Evolutionary conservation across 2,888 invertebrate genomes (phyloP).

Genomic region (Drosophila testacea): DNA sequence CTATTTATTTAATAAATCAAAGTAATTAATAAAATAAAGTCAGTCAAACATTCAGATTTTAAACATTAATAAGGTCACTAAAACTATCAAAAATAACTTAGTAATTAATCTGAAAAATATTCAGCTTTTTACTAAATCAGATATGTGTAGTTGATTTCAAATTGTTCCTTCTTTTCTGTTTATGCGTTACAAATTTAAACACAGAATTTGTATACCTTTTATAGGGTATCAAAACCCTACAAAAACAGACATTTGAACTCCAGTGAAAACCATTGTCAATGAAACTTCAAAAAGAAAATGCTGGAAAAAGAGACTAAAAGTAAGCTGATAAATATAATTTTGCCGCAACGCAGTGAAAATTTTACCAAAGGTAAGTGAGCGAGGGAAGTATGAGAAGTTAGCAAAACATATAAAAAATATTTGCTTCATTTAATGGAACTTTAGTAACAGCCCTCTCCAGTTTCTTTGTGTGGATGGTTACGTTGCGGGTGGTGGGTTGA

Average conservation of each 20-base stretch:
- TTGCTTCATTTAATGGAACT: background rate
- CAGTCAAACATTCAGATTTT: no score
- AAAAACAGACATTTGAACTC: conserved; percentile 33
- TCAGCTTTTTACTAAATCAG: background rate
- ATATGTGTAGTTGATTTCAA: background rate
- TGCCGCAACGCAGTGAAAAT: conserved; percentile 34
- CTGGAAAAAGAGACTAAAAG: conserved; percentile 47
- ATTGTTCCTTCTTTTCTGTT: no score
- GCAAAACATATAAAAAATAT: background rate
- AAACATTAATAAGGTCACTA: no score
- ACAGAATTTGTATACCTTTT: background rate
- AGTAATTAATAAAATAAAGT: background rate
- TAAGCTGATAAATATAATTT: conserved; percentile 69
- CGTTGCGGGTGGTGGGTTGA: conserved; percentile 49
- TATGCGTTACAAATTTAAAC: no score
- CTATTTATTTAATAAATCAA: no score
- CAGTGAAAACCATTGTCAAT: conserved; percentile 59
- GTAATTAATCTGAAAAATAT: no score
- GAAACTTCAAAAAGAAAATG: conserved; percentile 54
- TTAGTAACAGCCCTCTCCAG: conserved; percentile 29
- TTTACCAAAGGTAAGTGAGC: conserved; percentile 38
- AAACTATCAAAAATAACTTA: no score
- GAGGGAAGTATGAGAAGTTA: conserved; percentile 34
- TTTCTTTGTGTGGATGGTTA: conserved; percentile 22
- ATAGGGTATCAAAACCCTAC: conserved; percentile 6